Evolutionary conservation across 92 coral and sea anemone species (phyloP).

Genomic region (Bergia puertoricense): DNA sequence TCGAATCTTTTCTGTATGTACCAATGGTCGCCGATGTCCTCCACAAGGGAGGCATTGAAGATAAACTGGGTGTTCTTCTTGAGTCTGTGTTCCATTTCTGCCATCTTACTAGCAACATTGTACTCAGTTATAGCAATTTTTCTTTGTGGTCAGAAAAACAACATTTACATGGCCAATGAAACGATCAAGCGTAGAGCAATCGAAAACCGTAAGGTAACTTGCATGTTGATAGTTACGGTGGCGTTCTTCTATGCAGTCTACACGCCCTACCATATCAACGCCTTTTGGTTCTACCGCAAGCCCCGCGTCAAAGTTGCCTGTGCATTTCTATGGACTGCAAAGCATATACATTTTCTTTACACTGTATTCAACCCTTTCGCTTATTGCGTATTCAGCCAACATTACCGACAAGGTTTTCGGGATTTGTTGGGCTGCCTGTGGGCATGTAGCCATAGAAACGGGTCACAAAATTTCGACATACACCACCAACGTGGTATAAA

Average conservation of each 20-base stretch:
- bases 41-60: conserved; percentile 2
- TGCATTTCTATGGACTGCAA: conserved; percentile 1
- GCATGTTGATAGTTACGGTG: conserved; percentile 11
- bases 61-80: conserved; percentile 42
- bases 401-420: conserved; percentile 21
- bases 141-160: conserved; percentile 20
- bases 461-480: neutral
- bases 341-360: conserved; percentile 28
- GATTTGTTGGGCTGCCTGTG: conserved; percentile 1
- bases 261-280: conserved; percentile 23
- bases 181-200: conserved; percentile 3
- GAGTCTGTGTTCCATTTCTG: conserved; percentile 16
- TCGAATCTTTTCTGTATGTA: conserved; percentile 9
- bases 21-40: conserved; percentile 9
- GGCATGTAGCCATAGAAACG: neutral
- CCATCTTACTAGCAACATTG: neutral
- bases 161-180: conserved; percentile 23
- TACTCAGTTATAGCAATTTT: neutral
- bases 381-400: conserved; percentile 9
- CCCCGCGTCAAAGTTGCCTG: conserved; percentile 11
- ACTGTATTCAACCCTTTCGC: conserved; percentile 32
- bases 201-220: conserved; percentile 19
- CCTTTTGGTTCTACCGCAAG: conserved; percentile 15
- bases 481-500: neutral
- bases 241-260: conserved; percentile 19